Evolutionary conservation across 2,888 invertebrate species (phyloP).

Genomic region (Sarcophaga rosellei): DNA sequence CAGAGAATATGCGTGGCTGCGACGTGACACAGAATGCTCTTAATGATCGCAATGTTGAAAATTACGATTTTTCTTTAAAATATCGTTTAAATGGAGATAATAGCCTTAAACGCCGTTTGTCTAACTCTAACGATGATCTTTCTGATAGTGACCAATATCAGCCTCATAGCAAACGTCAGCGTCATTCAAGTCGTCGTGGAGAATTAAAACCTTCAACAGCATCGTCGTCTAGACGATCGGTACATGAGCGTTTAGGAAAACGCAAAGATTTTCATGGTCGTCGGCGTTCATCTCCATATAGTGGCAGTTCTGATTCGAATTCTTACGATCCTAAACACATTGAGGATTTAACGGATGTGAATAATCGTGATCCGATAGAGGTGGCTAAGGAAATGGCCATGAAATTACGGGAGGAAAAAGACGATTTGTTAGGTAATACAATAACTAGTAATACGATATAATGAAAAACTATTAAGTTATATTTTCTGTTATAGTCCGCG

Average conservation of each 20-base stretch:
- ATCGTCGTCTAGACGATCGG: constrained; percentile 64
- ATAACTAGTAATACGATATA: background rate
- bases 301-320: constrained; percentile 82
- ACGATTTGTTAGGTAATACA: constrained; percentile 86
- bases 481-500: constrained; percentile 82
- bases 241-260: constrained; percentile 74
- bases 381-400: constrained; percentile 88
- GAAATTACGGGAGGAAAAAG: constrained; percentile 88
- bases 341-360: constrained; percentile 84
- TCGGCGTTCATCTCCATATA: constrained; percentile 77
- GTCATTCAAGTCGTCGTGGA: constrained; percentile 69
- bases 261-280: constrained; percentile 66
- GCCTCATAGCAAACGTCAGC: constrained; percentile 74
- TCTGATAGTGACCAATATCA: constrained; percentile 76
- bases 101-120: constrained; percentile 77
- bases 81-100: constrained; percentile 84
- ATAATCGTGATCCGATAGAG: constrained; percentile 74
- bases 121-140: constrained; percentile 75
- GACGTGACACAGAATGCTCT: constrained; percentile 86
- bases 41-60: constrained; percentile 87
- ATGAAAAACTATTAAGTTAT: background rate
- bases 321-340: constrained; percentile 82
- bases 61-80: constrained; percentile 87
- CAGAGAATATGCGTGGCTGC: constrained; percentile 89
- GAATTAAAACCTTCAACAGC: constrained; percentile 51